Evolutionary conservation across 2,113 vertebrate genomes (phyloP).

Genomic region (Sardina pilchardus): DNA sequence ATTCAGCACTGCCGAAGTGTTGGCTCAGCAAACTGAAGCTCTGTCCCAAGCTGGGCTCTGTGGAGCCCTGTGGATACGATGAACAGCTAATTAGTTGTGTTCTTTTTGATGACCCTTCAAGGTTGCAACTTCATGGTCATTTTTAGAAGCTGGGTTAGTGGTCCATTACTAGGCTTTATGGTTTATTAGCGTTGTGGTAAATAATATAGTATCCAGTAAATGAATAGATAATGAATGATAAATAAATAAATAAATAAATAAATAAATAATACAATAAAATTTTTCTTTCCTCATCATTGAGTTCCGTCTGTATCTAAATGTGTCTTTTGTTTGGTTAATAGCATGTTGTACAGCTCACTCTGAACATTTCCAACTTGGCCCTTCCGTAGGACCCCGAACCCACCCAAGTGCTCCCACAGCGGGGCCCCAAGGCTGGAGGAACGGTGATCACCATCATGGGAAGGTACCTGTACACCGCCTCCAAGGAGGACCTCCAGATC

Average conservation of each 20-base stretch:
- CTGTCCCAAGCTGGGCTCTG: neutral
- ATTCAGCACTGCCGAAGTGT: too few relatives aligned
- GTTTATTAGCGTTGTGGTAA: neutral
- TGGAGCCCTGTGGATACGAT: neutral
- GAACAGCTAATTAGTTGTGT: neutral
- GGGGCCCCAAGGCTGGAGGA: constrained; percentile 86
- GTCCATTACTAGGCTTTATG: neutral
- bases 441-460: constrained; percentile 85
- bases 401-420: constrained; percentile 67
- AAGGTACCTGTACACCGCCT: constrained; percentile 79
- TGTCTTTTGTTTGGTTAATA: neutral
- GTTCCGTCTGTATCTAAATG: neutral
- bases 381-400: constrained; percentile 77
- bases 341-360: neutral
- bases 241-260: too few relatives aligned
- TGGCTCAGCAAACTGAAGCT: constrained; percentile 66
- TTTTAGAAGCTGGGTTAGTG: neutral
- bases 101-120: neutral
- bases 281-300: neutral
- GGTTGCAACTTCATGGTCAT: neutral
- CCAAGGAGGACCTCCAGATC: constrained; percentile 80
- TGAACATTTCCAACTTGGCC: constrained; percentile 24
- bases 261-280: too few relatives aligned
- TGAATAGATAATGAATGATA: too few relatives aligned
- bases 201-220: too few relatives aligned